Base-by-base conservation (phyloP, 2,888 invertebrate species). In the Sicus ferrugineus region DNA sequence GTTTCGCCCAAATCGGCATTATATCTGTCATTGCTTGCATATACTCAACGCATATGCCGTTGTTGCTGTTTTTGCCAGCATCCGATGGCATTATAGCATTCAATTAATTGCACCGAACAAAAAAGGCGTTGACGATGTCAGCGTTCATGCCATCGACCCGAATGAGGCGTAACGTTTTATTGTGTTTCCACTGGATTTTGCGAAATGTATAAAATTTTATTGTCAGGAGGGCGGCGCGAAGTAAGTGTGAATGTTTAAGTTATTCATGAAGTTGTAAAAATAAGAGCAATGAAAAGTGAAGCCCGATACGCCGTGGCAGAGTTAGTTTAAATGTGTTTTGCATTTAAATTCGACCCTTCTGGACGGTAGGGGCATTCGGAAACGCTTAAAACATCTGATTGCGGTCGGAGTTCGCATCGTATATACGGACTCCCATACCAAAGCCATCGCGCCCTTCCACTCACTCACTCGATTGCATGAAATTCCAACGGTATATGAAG, bases 181-280 rank as follows among this genome's bases (percentile, higher is more conserved):
- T 19, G 48, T 48, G 23, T 34, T 54, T 65, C n/a, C 26, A 38
- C 38, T 23, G 54, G n/a, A 46, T 19, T 62, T 46, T 7, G 62
- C 19, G 38, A 52, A 54, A 34, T 38, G n/a, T 54, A 52, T 52
- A 65, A 52, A 54, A 65, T 65, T 52, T 65, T 65, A 64, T 38
- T 61, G 42, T 61, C 42, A 11, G 16, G 42, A 48, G 46, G 23
- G n/a, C n/a, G 26, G 34, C 54, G 31, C 21, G 54, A 54, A 54
- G 34, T 26, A 65, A 34, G 65, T 65, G 65, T 52, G 31, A 65
- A 65, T 65, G 65, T 26, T 65, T 65, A 54, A 65, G 54, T 65
- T 38, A 65, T 65, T 65, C 65, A 65, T 65, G 54, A 65, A 54
- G 52, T 50, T 54, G 31, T 62, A 31, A 26, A 19, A 59, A 34